Evolutionary conservation across 2,888 invertebrate species (phyloP).

Genomic region (Drosophila cognata): DNA sequence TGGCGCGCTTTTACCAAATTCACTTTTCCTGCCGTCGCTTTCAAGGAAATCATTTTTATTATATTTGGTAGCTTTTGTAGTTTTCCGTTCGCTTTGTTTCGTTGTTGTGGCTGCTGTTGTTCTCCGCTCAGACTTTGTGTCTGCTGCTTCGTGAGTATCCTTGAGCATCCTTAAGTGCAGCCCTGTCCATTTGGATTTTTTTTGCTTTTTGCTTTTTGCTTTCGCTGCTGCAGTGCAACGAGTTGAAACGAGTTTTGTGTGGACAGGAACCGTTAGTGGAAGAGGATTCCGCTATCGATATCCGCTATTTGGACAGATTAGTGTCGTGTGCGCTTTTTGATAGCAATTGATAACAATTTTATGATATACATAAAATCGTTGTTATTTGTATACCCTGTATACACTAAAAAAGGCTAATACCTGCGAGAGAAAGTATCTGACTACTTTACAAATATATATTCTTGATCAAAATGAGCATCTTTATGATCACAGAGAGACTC

Average conservation of each 20-base stretch:
- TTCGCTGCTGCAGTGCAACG: slow-evolving; percentile 16
- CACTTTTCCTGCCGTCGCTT: slow-evolving; percentile 52
- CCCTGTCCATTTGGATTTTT: slow-evolving; percentile 45
- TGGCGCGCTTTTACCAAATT: slow-evolving; percentile 66
- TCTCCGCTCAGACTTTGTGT: slow-evolving; percentile 40
- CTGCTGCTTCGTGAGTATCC: slow-evolving; percentile 37
- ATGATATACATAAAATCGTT: slow-evolving; percentile 23
- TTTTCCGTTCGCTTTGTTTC: slow-evolving; percentile 66
- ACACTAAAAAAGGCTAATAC: background rate
- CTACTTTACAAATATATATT: background rate
- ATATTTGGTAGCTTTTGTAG: slow-evolving; percentile 75
- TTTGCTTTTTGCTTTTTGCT: slow-evolving; percentile 5
- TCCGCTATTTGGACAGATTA: slow-evolving; percentile 61
- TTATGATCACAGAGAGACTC: background rate
- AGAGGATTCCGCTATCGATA: slow-evolving; percentile 42
- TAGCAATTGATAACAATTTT: slow-evolving; percentile 44
- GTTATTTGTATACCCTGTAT: background rate
- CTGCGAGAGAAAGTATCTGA: background rate
- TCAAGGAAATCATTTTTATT: slow-evolving; percentile 78
- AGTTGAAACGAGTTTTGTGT: slow-evolving; percentile 40
- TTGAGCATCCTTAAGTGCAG: slow-evolving; percentile 66
- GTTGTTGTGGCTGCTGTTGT: slow-evolving; percentile 20
- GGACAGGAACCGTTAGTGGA: slow-evolving; percentile 8
- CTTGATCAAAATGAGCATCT: background rate
- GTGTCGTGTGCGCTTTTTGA: slow-evolving; percentile 55